phyloP scores from a whole-genome alignment of 1,140 invertebrate species.

The Formica selysi region DNA sequence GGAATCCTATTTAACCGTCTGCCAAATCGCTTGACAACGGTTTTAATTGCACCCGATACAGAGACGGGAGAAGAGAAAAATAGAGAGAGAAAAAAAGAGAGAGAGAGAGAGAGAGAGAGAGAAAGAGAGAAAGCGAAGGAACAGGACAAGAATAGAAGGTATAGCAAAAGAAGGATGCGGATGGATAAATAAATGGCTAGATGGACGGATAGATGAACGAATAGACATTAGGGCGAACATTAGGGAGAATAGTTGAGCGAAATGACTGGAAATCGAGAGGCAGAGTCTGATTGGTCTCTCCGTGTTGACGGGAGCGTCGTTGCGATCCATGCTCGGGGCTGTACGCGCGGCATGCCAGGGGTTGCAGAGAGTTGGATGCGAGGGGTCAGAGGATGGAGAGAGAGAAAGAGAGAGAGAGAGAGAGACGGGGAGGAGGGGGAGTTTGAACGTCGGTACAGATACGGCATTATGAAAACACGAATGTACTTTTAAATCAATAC shows the following conservation, averaged over 20 bases:
- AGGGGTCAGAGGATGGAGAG: constrained; percentile 31
- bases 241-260: constrained; percentile 50
- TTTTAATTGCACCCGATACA: constrained; percentile 39
- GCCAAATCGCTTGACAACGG: constrained; percentile 36
- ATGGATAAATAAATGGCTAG: constrained; percentile 11
- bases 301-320: constrained; percentile 57
- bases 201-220: constrained; percentile 29
- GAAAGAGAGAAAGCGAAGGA: not conserved
- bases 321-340: constrained; percentile 32
- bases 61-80: not conserved
- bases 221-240: constrained; percentile 24
- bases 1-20: constrained; percentile 42
- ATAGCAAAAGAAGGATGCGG: not conserved
- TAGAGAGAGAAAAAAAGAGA: constrained; percentile 33
- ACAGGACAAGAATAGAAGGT: constrained; percentile 14
- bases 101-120: constrained; percentile 6
- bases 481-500: constrained; percentile 87
- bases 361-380: constrained; percentile 29
- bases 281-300: constrained; percentile 54
- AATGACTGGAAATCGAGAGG: constrained; percentile 56
- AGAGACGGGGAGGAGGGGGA: constrained; percentile 70
- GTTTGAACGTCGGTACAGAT: constrained; percentile 82
- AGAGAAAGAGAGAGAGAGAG: constrained; percentile 68
- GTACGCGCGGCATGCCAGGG: constrained; percentile 34
- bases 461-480: constrained; percentile 87